Conservation (phyloP, 2,888 invertebrate species). For the Salpingus planirostris region DNA sequence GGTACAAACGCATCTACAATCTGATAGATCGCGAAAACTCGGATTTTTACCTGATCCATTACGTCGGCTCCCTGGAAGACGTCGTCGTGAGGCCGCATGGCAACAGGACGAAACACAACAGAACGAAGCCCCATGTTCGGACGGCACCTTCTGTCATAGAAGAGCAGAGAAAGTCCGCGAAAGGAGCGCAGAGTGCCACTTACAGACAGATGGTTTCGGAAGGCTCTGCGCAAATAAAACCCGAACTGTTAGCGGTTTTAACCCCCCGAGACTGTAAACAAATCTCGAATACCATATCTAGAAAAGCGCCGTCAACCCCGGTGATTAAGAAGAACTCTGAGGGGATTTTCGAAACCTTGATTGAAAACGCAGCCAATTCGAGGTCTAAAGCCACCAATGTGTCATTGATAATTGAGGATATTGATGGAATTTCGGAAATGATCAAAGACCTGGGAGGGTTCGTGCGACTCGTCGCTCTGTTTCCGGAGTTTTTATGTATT, state of each 20-base stretch:
- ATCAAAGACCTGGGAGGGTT: too few species aligned
- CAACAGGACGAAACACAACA: conserved; percentile 3
- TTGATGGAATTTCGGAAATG: too few species aligned
- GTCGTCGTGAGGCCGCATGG: conserved; percentile 3
- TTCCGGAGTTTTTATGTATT: too few species aligned
- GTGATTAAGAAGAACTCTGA: too few species aligned
- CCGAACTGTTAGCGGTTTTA: conserved; percentile 3
- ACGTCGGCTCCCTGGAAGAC: conserved; percentile 4
- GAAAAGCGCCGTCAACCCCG: too few species aligned
- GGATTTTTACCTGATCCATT: conserved; percentile 3
- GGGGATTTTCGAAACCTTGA: too few species aligned
- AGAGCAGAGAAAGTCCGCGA: background rate
- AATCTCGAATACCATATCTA: conserved; percentile 5
- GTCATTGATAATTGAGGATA: too few species aligned
- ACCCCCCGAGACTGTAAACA: conserved; percentile 5
- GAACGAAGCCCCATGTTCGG: conserved; percentile 3
- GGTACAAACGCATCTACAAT: background rate
- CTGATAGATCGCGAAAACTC: conserved; percentile 2
- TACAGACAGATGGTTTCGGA: conserved; percentile 2
- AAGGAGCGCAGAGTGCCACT: background rate
- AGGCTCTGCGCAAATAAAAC: conserved; percentile 4
- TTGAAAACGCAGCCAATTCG: too few species aligned
- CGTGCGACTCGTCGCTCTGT: too few species aligned
- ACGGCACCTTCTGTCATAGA: conserved; percentile 4
- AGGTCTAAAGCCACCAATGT: too few species aligned